Evolutionary conservation across 1,140 invertebrate species (phyloP), one percentile per base, ranked within the genome.

Genomic region (Brachionus angularis): DNA sequence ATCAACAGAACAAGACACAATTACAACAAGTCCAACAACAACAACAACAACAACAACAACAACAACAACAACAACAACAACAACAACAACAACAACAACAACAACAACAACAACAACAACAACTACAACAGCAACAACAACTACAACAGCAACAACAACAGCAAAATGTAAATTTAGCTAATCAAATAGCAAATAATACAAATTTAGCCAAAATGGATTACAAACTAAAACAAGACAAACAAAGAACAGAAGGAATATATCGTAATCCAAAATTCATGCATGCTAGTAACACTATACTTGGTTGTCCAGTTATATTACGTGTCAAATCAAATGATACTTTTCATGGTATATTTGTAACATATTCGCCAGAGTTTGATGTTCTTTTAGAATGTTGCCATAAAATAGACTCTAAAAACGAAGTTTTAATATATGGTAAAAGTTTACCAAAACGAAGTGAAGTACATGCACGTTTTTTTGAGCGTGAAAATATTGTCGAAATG

Each of bases 341-440:
- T 50, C 62, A 67, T 36, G 62, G 62, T 21, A 67, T 67, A 67
- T 67, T 67, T 67, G 62, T 67, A 4, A 67, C 62, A 31, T 67
- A 33, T 34, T 67, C 62, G 42, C 62, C 62, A 3, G 62, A 67
- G 2, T 67, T 47, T 12, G 62, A 67, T 50, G 62, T 67, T 3
- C 62, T 67, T 1, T 34, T 67, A 8, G 62, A 67, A 12, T 67
- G 62, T 23, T 67, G 62, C 16, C 62, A 67, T 33, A 67, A 67
- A 67, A 27, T 67, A 4, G 62, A 67, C 21, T 42, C 62, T 0
- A 42, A 46, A 21, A 67, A 67, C 31, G 62, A 67, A 23, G 62
- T 67, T 21, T 18, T 67, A 21, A 67, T 67, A n/a, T 67, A 29
- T 50, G 62, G 47, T 25, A 39, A 42, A 21, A 47, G 42, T n/a